A percentile compares a stretch with the other conserved stretches of the same genome.
phyloP scores from a whole-genome alignment of 2,113 vertebrate genomes.

The Perca fluviatilis region DNA sequence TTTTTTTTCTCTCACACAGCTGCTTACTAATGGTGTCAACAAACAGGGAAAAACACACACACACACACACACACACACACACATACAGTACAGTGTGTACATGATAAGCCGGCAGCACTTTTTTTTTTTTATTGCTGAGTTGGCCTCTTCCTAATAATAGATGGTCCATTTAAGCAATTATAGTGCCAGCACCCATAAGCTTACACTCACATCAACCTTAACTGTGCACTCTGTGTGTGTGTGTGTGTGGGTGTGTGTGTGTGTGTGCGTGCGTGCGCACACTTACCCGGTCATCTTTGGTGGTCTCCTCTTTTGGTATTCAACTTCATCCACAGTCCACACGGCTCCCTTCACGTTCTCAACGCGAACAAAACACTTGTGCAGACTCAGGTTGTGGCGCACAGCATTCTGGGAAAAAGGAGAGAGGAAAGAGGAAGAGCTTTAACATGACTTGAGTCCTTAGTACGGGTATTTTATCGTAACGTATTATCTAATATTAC shows the following conservation, averaged over 20 bases:
- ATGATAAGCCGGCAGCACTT: slow-evolving; percentile 42
- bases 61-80: slow-evolving; percentile 58
- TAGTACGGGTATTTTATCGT: not conserved
- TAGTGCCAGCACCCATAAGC: slow-evolving; percentile 75
- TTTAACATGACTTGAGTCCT: not conserved
- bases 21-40: slow-evolving; percentile 79
- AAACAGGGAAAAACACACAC: slow-evolving; percentile 70
- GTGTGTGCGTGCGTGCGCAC: slow-evolving; percentile 5
- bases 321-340: slow-evolving; percentile 98
- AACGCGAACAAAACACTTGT: slow-evolving; percentile 99
- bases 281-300: slow-evolving; percentile 99
- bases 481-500: not conserved
- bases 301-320: slow-evolving; percentile 99
- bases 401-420: slow-evolving; percentile 92
- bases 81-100: slow-evolving; percentile 37
- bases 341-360: slow-evolving; percentile 99
- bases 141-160: slow-evolving; percentile 73
- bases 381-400: slow-evolving; percentile 99
- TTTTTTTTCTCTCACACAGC: slow-evolving; percentile 73
- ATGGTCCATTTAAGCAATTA: slow-evolving; percentile 75
- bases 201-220: slow-evolving; percentile 58
- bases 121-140: slow-evolving; percentile 48
- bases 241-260: slow-evolving; percentile 29
- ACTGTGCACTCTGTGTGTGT: not conserved
- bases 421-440: not conserved